Conservation (phyloP, 1,140 invertebrate genomes). For the Habropoda laboriosa region DNA sequence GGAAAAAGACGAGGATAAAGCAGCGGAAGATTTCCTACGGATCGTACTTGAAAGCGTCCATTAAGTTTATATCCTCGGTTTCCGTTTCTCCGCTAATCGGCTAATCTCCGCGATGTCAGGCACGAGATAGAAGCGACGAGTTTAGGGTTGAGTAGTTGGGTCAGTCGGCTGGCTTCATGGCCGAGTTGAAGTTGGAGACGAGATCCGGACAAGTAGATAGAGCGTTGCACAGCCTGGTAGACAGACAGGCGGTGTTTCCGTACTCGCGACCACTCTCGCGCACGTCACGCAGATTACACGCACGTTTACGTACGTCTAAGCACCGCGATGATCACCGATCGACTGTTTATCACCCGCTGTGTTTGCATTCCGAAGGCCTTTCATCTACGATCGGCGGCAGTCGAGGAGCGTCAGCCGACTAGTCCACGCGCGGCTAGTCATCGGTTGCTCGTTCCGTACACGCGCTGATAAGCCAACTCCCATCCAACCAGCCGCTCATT, state of each 20-base stretch:
- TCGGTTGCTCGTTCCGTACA: neutral
- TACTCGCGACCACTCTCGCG: neutral
- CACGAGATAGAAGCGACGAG: neutral
- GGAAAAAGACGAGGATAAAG: too few relatives aligned
- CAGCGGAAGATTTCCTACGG: too few relatives aligned
- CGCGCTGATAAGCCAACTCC: slow-evolving; percentile 44
- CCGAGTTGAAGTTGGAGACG: neutral
- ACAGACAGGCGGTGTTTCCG: neutral
- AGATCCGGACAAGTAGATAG: neutral
- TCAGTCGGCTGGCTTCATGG: neutral
- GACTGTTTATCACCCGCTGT: slow-evolving; percentile 70
- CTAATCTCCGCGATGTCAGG: too few relatives aligned
- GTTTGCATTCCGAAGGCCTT: slow-evolving; percentile 43
- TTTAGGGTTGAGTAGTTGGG: neutral
- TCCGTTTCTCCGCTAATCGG: neutral
- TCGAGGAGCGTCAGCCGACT: neutral
- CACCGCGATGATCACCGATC: slow-evolving; percentile 61
- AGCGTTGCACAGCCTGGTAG: neutral
- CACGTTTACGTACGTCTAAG: slow-evolving; percentile 58
- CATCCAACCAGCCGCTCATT: too few relatives aligned
- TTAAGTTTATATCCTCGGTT: neutral
- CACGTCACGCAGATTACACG: slow-evolving; percentile 9
- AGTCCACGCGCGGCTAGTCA: slow-evolving; percentile 17
- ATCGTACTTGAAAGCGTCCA: neutral
- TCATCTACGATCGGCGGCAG: neutral